These are phyloP conservation scores for Leptopilina boulardi DNA, from an alignment of 1,140 invertebrate species.

Conservation along the genomic window DNA sequence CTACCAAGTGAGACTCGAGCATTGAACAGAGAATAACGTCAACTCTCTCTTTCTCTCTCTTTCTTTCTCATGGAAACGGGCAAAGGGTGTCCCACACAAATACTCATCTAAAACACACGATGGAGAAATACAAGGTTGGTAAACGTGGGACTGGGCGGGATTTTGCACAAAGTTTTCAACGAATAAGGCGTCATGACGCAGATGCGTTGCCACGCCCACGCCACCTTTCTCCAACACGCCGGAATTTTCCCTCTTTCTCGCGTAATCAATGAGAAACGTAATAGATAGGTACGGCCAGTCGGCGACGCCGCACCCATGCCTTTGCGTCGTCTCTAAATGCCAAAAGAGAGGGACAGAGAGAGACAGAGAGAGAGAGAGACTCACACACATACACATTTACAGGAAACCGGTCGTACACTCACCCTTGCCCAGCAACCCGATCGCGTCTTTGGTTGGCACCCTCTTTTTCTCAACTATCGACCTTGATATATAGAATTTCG, in stretches of 20 bases:
- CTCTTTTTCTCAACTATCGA: too few species aligned
- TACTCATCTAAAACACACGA: constrained; percentile 43
- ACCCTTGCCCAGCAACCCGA: too few species aligned
- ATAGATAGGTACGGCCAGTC: constrained; percentile 60
- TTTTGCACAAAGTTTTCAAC: constrained; percentile 77
- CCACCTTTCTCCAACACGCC: constrained; percentile 67
- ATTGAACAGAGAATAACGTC: neutral
- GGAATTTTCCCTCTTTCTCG: constrained; percentile 75
- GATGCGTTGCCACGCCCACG: constrained; percentile 74
- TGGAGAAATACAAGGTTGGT: constrained; percentile 53
- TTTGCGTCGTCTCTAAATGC: constrained; percentile 49
- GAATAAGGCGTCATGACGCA: constrained; percentile 74
- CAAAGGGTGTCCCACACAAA: constrained; percentile 55
- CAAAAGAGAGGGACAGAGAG: constrained; percentile 36
- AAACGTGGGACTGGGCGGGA: constrained; percentile 69
- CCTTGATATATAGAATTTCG: too few species aligned
- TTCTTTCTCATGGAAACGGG: constrained; percentile 56
- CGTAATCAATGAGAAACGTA: constrained; percentile 74
- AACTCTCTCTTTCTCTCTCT: constrained; percentile 40
- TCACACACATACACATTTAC: neutral
- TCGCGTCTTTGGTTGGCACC: too few species aligned
- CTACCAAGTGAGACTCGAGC: constrained; percentile 40
- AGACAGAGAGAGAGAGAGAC: neutral
- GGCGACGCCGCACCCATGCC: constrained; percentile 58
- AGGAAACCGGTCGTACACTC: neutral